Conservation (phyloP, 2,888 invertebrate species). For the Melolontha melolontha region DNA sequence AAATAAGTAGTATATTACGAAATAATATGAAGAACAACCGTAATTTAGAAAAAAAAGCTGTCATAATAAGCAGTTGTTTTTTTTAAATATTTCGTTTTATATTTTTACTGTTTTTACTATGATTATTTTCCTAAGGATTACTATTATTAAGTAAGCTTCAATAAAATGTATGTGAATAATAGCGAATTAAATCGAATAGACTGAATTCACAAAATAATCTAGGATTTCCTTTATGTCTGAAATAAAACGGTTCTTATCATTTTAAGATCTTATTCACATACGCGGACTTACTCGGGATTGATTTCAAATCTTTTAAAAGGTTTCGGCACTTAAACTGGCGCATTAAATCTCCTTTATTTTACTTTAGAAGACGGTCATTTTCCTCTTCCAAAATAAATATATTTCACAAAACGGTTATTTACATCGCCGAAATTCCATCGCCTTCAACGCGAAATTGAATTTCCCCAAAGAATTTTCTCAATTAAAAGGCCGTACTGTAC, state of each 20-base stretch:
- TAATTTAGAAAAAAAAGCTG: too few relatives aligned
- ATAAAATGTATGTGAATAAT: too few relatives aligned
- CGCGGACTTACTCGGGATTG: neutral
- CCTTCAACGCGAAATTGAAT: conserved; percentile 26
- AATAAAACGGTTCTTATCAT: conserved; percentile 17
- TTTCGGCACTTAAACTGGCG: conserved; percentile 14
- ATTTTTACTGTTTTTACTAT: too few relatives aligned
- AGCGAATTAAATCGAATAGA: too few relatives aligned
- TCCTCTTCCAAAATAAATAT: neutral
- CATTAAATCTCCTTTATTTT: conserved; percentile 22
- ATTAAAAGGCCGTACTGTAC: conserved; percentile 17
- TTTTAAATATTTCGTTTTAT: too few relatives aligned
- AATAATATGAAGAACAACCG: too few relatives aligned
- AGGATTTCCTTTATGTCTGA: too few relatives aligned
- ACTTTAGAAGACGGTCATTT: neutral
- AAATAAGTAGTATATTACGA: too few relatives aligned
- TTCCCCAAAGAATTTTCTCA: conserved; percentile 34
- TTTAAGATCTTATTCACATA: conserved; percentile 3
- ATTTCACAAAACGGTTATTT: conserved; percentile 20
- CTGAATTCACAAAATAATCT: too few relatives aligned
- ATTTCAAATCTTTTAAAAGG: conserved; percentile 28
- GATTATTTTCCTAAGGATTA: too few relatives aligned
- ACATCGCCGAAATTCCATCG: conserved; percentile 9
- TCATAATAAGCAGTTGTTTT: too few relatives aligned
- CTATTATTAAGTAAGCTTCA: too few relatives aligned